Conservation (phyloP, 2,888 invertebrate genomes). For the Apamea crenata region DNA sequence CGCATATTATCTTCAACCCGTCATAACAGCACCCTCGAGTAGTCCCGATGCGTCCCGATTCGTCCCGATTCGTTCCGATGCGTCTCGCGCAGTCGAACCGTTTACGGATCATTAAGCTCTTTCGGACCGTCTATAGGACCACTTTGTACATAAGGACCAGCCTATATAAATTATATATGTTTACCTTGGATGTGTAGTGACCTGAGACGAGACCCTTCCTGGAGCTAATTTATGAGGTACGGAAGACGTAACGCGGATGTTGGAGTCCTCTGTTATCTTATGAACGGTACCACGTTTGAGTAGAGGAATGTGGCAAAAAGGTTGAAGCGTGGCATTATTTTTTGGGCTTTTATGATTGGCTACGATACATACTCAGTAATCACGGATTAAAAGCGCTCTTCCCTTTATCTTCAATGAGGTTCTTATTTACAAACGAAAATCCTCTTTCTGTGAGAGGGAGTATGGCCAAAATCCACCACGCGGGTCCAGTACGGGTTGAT, state of each 20-base stretch:
- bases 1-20: conserved; percentile 23
- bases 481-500: neutral
- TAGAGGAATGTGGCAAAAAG: neutral
- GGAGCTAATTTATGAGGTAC: conserved; percentile 58
- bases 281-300: neutral
- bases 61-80: conserved; percentile 63
- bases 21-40: conserved; percentile 56
- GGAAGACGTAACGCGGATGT: conserved; percentile 41
- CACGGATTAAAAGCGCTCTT: neutral
- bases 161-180: conserved; percentile 63
- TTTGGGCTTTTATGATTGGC: conserved; percentile 11
- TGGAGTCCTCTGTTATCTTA: conserved; percentile 31
- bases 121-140: conserved; percentile 63
- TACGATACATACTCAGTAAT: neutral
- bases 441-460: neutral
- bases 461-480: too few relatives aligned
- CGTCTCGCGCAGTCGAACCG: conserved; percentile 59
- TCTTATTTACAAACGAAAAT: neutral
- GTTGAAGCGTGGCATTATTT: neutral
- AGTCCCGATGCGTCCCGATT: conserved; percentile 58
- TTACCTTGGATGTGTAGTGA: conserved; percentile 63
- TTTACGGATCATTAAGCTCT: conserved; percentile 77
- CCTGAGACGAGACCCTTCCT: conserved; percentile 57
- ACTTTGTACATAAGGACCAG: conserved; percentile 59
- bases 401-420: neutral